Evolutionary conservation across 2,797 vertebrate genomes (phyloP), one percentile per base, ranked within the genome.

Genomic region (Rhadinocentrus ornatus): DNA sequence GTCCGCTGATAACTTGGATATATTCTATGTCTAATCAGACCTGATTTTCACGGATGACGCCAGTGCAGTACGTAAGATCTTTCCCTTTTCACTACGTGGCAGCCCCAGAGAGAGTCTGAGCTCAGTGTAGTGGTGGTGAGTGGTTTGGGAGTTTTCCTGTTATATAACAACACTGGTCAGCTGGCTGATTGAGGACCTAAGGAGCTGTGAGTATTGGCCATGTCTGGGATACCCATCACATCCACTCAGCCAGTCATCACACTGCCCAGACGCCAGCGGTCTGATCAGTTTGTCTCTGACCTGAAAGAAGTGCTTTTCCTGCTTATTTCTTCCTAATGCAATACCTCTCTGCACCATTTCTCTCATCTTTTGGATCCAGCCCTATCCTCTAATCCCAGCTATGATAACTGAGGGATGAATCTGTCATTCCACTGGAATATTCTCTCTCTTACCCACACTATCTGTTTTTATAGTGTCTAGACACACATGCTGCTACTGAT

Each of bases 391-490:
- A 86, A 92, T 88, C 92, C 89, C 50, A 73, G 15, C 84, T 89
- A 73, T 89, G 77, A 91, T 80, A 90, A 91, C 91, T 85, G 16
- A 71, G 88, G 84, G 86, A 88, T 86, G 32, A 88, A 69, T 80
- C 78, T 73, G 72, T 83, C 86, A 81, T 88, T 86, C 86, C 87
- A 61, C 71, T 50, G 69, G 57, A 75, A 72, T 71, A 61, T 72
- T 62, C 82, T 63, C 80, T 75, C 76, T 74, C 85, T 82, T 79
- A 53, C 67, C 66, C 80, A 71, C 82, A 78, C 70, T 62, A 75
- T 65, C 67, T 93, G 90, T 93, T 94, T 91, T 89, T 63, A 90
- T 85, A 91, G 84, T 27, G 92, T 93, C 93, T 94, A 93, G 93
- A 93, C 93, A 87, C 86, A 82, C 85, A 90, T 82, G 80, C 82